Base-by-base conservation (phyloP, 1,140 invertebrate species). In the Drosophila dunni region DNA sequence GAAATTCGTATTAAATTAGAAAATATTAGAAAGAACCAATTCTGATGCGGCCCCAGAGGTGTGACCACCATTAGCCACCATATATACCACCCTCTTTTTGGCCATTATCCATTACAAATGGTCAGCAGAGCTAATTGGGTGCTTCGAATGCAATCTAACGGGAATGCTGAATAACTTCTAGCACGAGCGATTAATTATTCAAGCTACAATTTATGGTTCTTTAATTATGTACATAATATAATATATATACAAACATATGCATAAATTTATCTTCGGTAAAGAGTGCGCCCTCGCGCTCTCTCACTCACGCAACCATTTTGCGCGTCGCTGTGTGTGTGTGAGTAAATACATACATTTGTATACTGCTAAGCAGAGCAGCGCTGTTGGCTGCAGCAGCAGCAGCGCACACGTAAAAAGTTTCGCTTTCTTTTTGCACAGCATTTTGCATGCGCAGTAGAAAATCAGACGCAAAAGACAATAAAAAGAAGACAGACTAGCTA, bases 391-490 rank as follows among this genome's bases (percentile, higher is more conserved):
- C 74, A 53, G 46, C 36, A 38, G 29, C 42, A n/a, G 33, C 46
- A 50, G 53, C 38, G 38, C 64, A 46, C 50, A 54, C 62, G 64
- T 73, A 89, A 86, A 86, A 89, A 89, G 62, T 88, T 88, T 88
- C 84, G 84, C 84, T 88, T 88, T 88, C 84, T 84, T 89, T 88
- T 88, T 88, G 84, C 85, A 84, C 80, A 88, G 63, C n/a, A 89
- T 88, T 88, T 88, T 88, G 80, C 84, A 89, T 88, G 84, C 84
- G 84, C 84, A 88, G 84, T 84, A 78, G 78, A 60, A 77, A 83
- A 70, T 42, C 65, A 72, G 73, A 68, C 63, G 53, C 62, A 78
- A 82, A 68, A 62, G 11, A 70, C 6, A 54, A 76, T 70, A 54
- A 76, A 73, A 65, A 60, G 70, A 75, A 68, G 10, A 50, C 36